These are phyloP conservation scores for Orchestes rusci DNA, from an alignment of 2,888 invertebrate genomes.

Conservation along the genomic window DNA sequence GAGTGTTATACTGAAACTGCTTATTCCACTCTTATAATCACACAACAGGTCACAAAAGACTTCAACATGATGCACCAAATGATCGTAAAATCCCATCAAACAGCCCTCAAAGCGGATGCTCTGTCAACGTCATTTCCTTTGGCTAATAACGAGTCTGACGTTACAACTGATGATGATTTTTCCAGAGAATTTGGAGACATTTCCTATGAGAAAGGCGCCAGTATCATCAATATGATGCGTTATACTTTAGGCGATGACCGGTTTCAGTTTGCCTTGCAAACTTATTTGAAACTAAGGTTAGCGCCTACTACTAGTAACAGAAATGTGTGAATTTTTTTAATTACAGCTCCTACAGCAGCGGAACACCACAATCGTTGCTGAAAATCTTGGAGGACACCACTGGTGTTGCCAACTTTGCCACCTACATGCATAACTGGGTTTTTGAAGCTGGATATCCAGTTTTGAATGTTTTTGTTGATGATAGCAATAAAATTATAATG, in stretches of 20 bases:
- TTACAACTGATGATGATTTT: constrained; percentile 48
- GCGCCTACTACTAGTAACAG: not conserved
- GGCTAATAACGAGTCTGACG: constrained; percentile 42
- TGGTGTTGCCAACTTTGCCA: constrained; percentile 5
- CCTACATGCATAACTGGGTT: constrained; percentile 7
- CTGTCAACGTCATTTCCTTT: constrained; percentile 46
- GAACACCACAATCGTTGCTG: not conserved
- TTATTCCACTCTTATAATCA: not conserved
- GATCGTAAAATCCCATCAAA: constrained; percentile 57
- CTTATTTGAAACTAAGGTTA: constrained; percentile 44
- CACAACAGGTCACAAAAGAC: constrained; percentile 1
- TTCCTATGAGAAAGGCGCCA: constrained; percentile 52
- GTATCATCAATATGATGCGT: constrained; percentile 55
- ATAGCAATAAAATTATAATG: not conserved
- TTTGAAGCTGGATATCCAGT: constrained; percentile 53
- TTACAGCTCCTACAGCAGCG: constrained; percentile 47
- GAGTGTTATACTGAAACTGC: constrained; percentile 22
- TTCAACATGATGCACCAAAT: constrained; percentile 48
- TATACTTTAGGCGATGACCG: constrained; percentile 50
- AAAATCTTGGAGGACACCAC: constrained; percentile 7
- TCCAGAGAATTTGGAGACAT: constrained; percentile 52
- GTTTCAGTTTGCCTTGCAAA: constrained; percentile 49
- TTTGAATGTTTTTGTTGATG: constrained; percentile 40
- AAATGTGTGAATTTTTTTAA: not conserved
- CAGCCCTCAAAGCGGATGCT: constrained; percentile 33